Percentiles rank a stretch among this genome's conserved stretches.
These are phyloP conservation scores for Schizothorax lantsangensis DNA, from an alignment of 2,797 vertebrate species.

Conservation along the genomic window DNA sequence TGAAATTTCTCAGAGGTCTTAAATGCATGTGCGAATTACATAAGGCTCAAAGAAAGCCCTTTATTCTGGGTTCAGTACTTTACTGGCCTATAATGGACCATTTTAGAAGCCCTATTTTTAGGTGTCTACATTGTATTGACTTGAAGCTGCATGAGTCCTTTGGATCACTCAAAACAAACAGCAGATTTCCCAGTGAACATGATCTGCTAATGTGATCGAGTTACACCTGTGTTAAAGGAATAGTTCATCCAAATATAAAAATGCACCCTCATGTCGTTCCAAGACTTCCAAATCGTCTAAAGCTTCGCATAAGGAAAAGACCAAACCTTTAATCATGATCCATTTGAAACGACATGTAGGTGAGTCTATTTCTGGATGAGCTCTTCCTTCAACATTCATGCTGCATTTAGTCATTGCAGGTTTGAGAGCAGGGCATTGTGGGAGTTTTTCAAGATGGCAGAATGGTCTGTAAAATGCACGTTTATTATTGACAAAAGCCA, in stretches of 20 bases:
- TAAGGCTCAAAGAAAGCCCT: conserved; percentile 35
- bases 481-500: conserved; percentile 73
- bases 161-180: neutral
- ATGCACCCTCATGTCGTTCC: neutral
- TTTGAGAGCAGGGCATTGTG: conserved; percentile 28
- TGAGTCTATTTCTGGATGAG: neutral
- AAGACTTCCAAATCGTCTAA: neutral
- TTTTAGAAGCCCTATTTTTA: conserved; percentile 55
- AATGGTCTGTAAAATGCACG: conserved; percentile 71
- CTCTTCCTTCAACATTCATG: conserved; percentile 16
- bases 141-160: conserved; percentile 44
- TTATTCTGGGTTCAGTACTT: conserved; percentile 36
- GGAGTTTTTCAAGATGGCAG: conserved; percentile 14
- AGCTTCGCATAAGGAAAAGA: no score
- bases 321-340: no score
- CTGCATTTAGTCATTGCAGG: conserved; percentile 3
- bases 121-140: conserved; percentile 50
- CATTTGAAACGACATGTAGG: neutral
- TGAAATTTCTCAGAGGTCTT: conserved; percentile 43
- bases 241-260: neutral
- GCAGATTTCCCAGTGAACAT: neutral
- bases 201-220: neutral
- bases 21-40: conserved; percentile 59
- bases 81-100: conserved; percentile 43
- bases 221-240: neutral